Base-by-base conservation (phyloP, 1,140 invertebrate genomes). In the Tetramorium alpestre region DNA sequence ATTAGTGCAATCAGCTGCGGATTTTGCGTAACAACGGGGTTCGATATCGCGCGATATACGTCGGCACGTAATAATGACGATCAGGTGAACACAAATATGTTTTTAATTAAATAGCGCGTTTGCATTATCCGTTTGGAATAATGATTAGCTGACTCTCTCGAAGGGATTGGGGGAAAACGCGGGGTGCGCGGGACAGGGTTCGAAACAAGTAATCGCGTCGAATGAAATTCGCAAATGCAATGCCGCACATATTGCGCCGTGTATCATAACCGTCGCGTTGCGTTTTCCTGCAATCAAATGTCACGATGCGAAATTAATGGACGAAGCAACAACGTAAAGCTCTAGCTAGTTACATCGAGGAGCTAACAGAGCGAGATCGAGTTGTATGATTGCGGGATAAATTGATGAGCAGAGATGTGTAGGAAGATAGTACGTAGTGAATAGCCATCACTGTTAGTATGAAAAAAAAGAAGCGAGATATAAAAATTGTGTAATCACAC, bases 51-150 rank as follows among this genome's bases (percentile, higher is more conserved):
- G 67, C 78, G 64, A 81, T 69, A 81, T 41, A 87, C 41, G 51
- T 82, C 65, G 77, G 41, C 78, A 62, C 51, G 78, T 87, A 87
- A 87, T 87, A 87, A 84, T 82, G 58, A 87, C 62, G 65, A 84
- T 69, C 25, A 58, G 16, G 47, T 54, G 76, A 87, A 25, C 44
- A 62, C 67, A 87, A 87, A 85, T 85, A 85, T 85, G 86, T 85
- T 85, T 85, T 75, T 87, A 85, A 85, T 85, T 81, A 84, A 82
- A 85, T 78, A 85, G 82, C 82, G 60, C 82, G 73, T 85, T 85
- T 78, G 82, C 82, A 64, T 85, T 78, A 78, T 85, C 47, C 82
- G 70, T 78, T 85, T 76, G 72, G 73, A 76, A 85, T 85, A 85
- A 77, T 77, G 60, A 85, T 85, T 85, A 78, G 82, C 18, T 13